Base-by-base conservation (phyloP, 2,888 invertebrate genomes). In the Oscheius sp. region DNA sequence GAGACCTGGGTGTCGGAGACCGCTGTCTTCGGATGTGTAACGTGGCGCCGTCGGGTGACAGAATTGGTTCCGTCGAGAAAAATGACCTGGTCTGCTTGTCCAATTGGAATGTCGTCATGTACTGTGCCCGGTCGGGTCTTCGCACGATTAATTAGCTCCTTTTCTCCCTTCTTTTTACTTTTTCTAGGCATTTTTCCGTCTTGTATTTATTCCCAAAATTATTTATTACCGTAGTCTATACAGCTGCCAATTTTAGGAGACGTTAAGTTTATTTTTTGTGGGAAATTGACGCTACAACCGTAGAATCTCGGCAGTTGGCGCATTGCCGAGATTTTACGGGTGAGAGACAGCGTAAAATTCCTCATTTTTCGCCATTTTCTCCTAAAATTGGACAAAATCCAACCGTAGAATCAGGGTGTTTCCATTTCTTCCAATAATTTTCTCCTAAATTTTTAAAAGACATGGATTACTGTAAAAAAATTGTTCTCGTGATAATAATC, bases 21-120 rank as follows among this genome's bases (percentile, higher is more conserved):
- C 70, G 84, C 77, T 86, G 86, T 66, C 83, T 86, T 25, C 84
- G 86, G 13, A 84, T 86, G 85, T 86, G 86, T 78, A 84, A 85
- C 76, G 73, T 86, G 25, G 84, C 80, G 43, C 74, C 74, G 45
- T 80, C 81, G 9, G 85, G 84, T 13, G 79, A 80, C 56, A 77
- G 79, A 21, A 75, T 86, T 71, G 79, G 82, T 29, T 75, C 84
- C 7, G 71, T 86, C 18, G 83, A 84, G 58, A 84, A 86, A 75
- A 80, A 82, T 61, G 86, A 86, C 61, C 76, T 86, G 13, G 86
- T 86, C 43, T 86, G 86, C 46, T 76, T 86, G 16, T 82, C 82
- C 71, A 86, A 86, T 72, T 86, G 86, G 86, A 86, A 86, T 64
- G 86, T 86, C 70, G 74, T 86, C 76, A 86, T 86, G 86, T 86